These are phyloP conservation scores for Amphipyra tragopoginis DNA, from an alignment of 2,888 invertebrate species.

Conservation along the genomic window DNA sequence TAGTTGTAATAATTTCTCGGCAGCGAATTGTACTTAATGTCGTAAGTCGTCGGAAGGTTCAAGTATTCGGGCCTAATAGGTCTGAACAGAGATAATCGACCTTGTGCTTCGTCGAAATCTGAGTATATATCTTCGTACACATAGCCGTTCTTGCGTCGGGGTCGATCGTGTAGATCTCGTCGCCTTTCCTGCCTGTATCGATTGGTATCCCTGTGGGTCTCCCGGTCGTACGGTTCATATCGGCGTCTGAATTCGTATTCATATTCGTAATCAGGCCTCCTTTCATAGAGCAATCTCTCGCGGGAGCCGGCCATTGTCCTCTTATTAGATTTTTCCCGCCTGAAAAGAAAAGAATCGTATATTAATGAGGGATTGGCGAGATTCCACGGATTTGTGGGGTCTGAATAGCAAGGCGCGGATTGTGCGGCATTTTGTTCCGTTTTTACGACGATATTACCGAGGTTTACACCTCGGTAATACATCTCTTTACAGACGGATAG, in stretches of 20 bases:
- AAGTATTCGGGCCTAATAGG: conserved; percentile 87
- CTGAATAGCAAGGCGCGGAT: conserved; percentile 37
- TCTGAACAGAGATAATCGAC: conserved; percentile 83
- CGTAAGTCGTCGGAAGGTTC: conserved; percentile 81
- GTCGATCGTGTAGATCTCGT: conserved; percentile 64
- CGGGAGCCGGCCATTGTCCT: conserved; percentile 84
- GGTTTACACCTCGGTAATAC: too few species aligned
- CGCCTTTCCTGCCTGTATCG: conserved; percentile 70
- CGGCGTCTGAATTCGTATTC: conserved; percentile 73
- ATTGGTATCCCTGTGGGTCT: conserved; percentile 57
- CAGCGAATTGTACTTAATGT: conserved; percentile 83
- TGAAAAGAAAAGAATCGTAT: conserved; percentile 72
- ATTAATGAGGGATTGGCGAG: conserved; percentile 63
- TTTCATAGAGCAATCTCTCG: conserved; percentile 82
- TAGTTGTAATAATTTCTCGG: conserved; percentile 83
- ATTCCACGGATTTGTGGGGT: conserved; percentile 58
- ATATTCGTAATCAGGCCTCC: conserved; percentile 76
- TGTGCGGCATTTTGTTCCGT: conserved; percentile 27
- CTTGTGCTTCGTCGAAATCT: conserved; percentile 87
- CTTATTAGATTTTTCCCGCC: conserved; percentile 71
- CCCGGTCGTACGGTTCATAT: conserved; percentile 66
- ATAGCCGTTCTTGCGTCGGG: conserved; percentile 83
- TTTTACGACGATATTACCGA: conserved; percentile 50
- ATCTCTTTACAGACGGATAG: conserved; percentile 44
- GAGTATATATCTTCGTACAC: conserved; percentile 88